Conservation (phyloP, 2,888 invertebrate species). For the Kryphioiulus occultus region DNA sequence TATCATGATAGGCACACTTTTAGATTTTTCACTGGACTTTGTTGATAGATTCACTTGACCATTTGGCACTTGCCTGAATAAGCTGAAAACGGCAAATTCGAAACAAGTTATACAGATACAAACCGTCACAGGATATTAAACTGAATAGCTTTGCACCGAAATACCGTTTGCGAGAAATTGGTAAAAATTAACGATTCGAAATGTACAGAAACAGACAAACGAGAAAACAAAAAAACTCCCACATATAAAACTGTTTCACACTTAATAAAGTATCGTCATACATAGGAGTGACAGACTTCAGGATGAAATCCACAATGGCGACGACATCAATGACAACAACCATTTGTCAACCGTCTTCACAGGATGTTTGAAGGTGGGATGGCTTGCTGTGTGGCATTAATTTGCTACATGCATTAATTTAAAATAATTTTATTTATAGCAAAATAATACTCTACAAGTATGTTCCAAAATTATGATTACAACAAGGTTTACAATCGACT, state of each 20-base stretch:
- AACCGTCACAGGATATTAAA: not conserved
- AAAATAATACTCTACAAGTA: constrained; percentile 39
- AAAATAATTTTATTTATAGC: constrained; percentile 40
- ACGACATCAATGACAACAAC: not conserved
- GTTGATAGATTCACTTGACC: not conserved
- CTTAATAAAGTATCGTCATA: not conserved
- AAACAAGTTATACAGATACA: not conserved
- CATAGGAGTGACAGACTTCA: not conserved
- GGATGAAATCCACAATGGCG: not conserved
- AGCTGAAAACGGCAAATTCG: not conserved
- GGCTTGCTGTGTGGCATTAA: not conserved
- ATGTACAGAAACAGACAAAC: not conserved
- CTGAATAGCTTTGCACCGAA: not conserved
- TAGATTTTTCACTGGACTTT: not conserved
- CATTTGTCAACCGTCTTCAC: not conserved
- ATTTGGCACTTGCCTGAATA: not conserved
- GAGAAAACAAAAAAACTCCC: not conserved
- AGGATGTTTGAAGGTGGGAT: not conserved
- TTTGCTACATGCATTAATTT: constrained; percentile 27
- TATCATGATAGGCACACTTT: not conserved
- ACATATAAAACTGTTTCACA: not conserved
- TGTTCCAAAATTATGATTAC: constrained; percentile 17
- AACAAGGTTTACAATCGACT: constrained; percentile 38
- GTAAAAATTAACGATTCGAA: not conserved
- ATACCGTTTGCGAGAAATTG: not conserved